Conservation (phyloP, 2,113 vertebrate genomes). For the Ptyas mucosa region DNA sequence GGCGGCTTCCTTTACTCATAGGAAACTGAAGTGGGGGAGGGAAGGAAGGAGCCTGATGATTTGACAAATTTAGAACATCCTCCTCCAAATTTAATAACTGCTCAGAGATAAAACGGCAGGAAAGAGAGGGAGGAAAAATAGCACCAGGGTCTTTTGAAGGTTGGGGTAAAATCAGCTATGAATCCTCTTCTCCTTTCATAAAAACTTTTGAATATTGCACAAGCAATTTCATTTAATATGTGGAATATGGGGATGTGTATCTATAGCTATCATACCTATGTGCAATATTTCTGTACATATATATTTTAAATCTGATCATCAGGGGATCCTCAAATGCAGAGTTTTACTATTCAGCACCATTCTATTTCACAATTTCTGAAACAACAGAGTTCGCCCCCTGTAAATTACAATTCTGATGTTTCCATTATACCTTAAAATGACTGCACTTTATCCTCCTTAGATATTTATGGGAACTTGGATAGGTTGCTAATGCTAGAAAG, state of each 20-base stretch:
- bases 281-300: slow-evolving; percentile 33
- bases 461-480: slow-evolving; percentile 43
- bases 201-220: slow-evolving; percentile 38
- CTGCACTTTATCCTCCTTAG: slow-evolving; percentile 30
- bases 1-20: slow-evolving; percentile 77
- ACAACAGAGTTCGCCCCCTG: slow-evolving; percentile 35
- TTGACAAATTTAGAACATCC: slow-evolving; percentile 69
- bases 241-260: slow-evolving; percentile 1
- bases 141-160: slow-evolving; percentile 39
- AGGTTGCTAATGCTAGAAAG: slow-evolving; percentile 27
- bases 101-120: slow-evolving; percentile 46
- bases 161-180: not conserved
- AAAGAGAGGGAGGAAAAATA: slow-evolving; percentile 45
- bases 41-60: slow-evolving; percentile 22
- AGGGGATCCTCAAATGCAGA: slow-evolving; percentile 37
- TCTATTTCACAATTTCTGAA: slow-evolving; percentile 59
- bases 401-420: slow-evolving; percentile 58
- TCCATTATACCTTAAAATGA: slow-evolving; percentile 65
- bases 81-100: slow-evolving; percentile 64
- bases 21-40: slow-evolving; percentile 67
- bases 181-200: slow-evolving; percentile 9
- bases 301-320: slow-evolving; percentile 4
- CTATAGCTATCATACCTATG: not conserved
- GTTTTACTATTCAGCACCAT: slow-evolving; percentile 51
- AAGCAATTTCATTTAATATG: not conserved